Conservation (phyloP, 2,888 invertebrate species). For the Sarcophaga variegata region DNA sequence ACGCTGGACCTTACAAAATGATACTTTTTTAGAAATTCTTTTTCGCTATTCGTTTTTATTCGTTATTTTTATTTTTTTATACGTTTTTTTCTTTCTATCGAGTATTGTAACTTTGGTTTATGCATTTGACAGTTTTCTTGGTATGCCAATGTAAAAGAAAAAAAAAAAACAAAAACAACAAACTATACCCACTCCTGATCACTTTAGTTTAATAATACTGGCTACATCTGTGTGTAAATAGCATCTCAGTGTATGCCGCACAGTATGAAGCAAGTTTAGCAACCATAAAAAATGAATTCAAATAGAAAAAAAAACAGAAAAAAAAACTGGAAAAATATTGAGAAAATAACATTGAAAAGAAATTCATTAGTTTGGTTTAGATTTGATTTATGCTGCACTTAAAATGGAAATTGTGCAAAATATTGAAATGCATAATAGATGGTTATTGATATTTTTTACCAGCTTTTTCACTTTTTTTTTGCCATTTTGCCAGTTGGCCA, state of each 20-base stretch:
- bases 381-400: conserved; percentile 71
- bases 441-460: conserved; percentile 70
- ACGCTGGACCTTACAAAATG: conserved; percentile 26
- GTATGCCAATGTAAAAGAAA: conserved; percentile 39
- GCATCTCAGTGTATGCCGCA: conserved; percentile 38
- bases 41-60: too few species aligned
- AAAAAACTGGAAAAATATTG: background rate
- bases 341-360: conserved; percentile 63
- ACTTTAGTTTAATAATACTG: conserved; percentile 18
- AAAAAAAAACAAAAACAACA: conserved; percentile 33
- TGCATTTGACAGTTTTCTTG: conserved; percentile 63
- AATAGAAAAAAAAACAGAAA: background rate
- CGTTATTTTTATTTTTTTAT: too few species aligned
- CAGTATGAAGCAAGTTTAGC: conserved; percentile 44
- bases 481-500: conserved; percentile 35
- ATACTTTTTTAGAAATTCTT: conserved; percentile 18
- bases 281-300: too few species aligned
- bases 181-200: background rate
- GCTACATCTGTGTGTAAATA: conserved; percentile 52
- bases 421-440: conserved; percentile 71
- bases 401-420: conserved; percentile 71
- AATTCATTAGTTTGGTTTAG: conserved; percentile 70
- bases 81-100: background rate
- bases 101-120: conserved; percentile 43
- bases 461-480: background rate